These are phyloP conservation scores for Falco berigora DNA, from an alignment of 2,797 vertebrate genomes.

Conservation along the genomic window DNA sequence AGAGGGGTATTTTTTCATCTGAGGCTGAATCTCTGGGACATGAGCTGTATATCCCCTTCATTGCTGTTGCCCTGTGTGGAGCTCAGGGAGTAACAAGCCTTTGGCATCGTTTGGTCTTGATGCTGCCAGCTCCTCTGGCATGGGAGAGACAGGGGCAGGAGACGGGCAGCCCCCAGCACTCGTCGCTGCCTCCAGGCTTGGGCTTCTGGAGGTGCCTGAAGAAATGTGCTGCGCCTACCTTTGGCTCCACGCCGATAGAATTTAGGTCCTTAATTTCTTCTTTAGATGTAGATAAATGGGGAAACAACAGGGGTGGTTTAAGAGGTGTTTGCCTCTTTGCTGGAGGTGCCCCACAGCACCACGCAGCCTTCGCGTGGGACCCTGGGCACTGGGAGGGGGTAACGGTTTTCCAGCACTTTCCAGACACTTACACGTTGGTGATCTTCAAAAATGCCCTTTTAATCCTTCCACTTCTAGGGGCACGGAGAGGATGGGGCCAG, in stretches of 20 bases:
- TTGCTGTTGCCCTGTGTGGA: not conserved
- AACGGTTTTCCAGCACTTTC: not conserved
- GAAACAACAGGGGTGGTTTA: not conserved
- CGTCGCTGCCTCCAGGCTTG: accelerated
- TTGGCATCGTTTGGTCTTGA: not conserved
- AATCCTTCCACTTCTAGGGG: accelerated
- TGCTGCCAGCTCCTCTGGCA: not conserved
- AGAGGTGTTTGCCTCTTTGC: not conserved
- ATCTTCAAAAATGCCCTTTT: not conserved
- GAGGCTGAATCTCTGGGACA: not conserved
- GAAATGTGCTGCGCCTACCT: not conserved
- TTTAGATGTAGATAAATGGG: not conserved
- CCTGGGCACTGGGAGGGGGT: not conserved
- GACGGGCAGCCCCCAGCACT: not conserved
- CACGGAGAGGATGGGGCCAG: accelerated
- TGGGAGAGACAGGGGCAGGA: not conserved
- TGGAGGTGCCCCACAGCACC: not conserved
- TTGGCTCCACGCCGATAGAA: accelerated
- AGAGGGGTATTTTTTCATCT: not conserved
- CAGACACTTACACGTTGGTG: accelerated
- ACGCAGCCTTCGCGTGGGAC: accelerated
- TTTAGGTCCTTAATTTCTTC: not conserved
- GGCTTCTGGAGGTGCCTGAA: not conserved
- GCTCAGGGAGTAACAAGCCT: not conserved
- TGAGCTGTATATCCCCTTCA: not conserved